Base-by-base conservation (phyloP, 2,113 vertebrate genomes). In the Nibea albiflora region DNA sequence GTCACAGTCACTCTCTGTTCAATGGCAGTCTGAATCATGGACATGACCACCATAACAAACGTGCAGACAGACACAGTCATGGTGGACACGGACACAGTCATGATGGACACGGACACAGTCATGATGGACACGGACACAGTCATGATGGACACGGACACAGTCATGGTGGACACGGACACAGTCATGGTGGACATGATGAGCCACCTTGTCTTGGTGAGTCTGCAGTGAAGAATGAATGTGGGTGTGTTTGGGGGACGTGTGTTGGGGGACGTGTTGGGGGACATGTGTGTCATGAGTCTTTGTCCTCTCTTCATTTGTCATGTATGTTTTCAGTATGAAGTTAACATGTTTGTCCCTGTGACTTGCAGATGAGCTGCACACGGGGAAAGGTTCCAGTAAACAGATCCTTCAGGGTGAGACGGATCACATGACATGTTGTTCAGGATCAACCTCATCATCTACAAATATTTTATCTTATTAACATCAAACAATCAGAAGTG, bases 331-430 rank as follows among this genome's bases (percentile, higher is more conserved):
- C 20, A n/a, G 35, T 35, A 7, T 35, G 10, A n/a, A 10, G 19
- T 52, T 10, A 20, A 22, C 11, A n/a, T 50, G 39, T 26, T 14
- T 22, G 4, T 20, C 4, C 17, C 1, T 65, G 10, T 66, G 35
- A 35, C 5, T 15, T 85, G 44, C 95, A 99, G 98, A 95, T 86
- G 95, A 97, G 31, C 93, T 91, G 3, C 93, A 92, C 63, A 94
- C 92, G 28, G 88, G 95, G 64, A 60, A 86, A 87, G 98, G 97
- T 74, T 93, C 98, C 90, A 99, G 95, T 90, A 98, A 97, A 85
- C 98, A 99, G 94, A 99, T 99, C 92, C 96, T 99, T 77, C 96
- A 99, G 96, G 98, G 98, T 99, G 95, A 47, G 92, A 52, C 12
- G 14, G 3, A 16, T 6, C 16, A 5, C 50, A 46, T 46, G 35